Conservation (phyloP, 2,113 vertebrate genomes). For the Catharus bicknelli region DNA sequence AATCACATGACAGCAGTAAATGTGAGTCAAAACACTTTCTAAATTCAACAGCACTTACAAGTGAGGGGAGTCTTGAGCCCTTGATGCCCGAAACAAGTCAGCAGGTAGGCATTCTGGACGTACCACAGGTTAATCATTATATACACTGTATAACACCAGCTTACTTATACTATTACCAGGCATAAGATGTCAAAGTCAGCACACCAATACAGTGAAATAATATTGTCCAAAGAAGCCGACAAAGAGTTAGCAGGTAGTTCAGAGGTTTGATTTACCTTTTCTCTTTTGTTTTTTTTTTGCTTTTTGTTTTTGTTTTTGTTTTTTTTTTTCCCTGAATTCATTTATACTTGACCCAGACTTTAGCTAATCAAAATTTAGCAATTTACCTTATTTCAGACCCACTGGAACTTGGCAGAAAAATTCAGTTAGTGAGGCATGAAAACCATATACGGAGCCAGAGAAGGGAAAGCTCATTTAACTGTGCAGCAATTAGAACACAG, state of each 20-base stretch:
- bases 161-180: neutral
- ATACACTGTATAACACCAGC: neutral
- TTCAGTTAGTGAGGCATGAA: neutral
- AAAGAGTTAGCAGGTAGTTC: neutral
- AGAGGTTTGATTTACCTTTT: neutral
- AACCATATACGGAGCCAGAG: neutral
- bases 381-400: neutral
- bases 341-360: neutral
- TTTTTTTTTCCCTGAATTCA: neutral
- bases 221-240: neutral
- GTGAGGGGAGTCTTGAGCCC: neutral
- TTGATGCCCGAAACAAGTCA: neutral
- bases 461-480: neutral
- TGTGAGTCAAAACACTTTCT: neutral
- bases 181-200: neutral
- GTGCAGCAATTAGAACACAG: neutral
- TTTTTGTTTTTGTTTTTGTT: too few relatives aligned
- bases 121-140: conserved; percentile 53
- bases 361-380: neutral
- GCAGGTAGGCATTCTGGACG: neutral
- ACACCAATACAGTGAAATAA: neutral
- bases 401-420: neutral
- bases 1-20: neutral
- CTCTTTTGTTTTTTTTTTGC: too few relatives aligned
- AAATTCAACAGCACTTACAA: neutral